These are phyloP conservation scores for Flabesymbios commensalis DNA, from an alignment of 2,888 invertebrate genomes.

Conservation along the genomic window DNA sequence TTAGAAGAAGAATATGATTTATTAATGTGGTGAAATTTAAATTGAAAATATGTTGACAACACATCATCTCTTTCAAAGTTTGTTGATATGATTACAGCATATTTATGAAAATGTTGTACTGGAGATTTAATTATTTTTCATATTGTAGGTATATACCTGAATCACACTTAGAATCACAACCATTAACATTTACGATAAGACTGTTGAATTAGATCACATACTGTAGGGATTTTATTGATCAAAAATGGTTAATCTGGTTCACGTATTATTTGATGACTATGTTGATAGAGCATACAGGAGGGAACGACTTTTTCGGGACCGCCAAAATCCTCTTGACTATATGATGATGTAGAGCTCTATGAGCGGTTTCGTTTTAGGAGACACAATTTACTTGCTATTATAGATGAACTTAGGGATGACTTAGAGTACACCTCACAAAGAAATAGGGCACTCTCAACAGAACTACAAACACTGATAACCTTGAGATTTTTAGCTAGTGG, in stretches of 20 bases:
- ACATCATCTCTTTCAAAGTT: no score
- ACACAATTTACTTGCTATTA: not conserved
- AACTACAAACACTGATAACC: not conserved
- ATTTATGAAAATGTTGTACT: no score
- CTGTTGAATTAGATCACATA: no score
- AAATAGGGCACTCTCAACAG: not conserved
- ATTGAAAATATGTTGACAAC: no score
- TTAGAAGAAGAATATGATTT: no score
- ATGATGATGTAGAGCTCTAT: not conserved
- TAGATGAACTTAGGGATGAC: not conserved
- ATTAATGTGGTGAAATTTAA: no score
- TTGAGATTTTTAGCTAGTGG: not conserved
- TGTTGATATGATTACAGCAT: no score
- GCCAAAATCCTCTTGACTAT: not conserved
- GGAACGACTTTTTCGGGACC: not conserved
- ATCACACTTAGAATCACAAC: no score
- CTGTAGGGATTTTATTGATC: no score
- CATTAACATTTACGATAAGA: no score
- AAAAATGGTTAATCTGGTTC: not conserved
- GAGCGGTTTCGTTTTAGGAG: not conserved
- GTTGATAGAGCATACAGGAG: not conserved
- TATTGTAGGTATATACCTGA: no score
- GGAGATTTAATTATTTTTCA: no score
- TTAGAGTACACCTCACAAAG: not conserved
- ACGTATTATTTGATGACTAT: not conserved